Evolutionary conservation across 64 coral and sea anemone genomes (phyloP).

Genomic region (Orbicella faveolata): DNA sequence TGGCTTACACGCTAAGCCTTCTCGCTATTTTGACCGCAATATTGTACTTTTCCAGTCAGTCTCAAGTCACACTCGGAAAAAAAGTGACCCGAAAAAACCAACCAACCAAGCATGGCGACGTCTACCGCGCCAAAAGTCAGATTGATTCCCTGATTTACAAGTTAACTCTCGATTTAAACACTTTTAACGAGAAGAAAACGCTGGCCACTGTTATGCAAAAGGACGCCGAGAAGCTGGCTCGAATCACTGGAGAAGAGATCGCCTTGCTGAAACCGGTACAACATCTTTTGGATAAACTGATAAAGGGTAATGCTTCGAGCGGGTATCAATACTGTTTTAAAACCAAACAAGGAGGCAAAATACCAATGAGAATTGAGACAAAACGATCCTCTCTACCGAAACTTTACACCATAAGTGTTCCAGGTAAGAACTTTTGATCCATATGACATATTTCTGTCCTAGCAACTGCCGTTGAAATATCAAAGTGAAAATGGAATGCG

Average conservation of each 20-base stretch:
- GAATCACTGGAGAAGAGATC: background rate
- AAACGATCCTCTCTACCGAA: background rate
- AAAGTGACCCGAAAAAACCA: background rate
- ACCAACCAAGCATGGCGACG: background rate
- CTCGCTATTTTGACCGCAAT: background rate
- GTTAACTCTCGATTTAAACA: conserved; percentile 3
- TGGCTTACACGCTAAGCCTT: background rate
- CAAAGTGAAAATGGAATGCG: no score
- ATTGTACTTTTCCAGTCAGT: background rate
- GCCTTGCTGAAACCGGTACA: background rate
- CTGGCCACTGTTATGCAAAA: background rate
- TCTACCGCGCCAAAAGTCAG: conserved; percentile 19
- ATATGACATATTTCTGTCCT: no score
- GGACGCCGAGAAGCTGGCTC: background rate
- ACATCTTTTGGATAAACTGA: conserved; percentile 7
- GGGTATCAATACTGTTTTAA: background rate
- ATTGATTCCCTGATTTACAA: conserved; percentile 33
- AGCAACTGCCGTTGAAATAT: no score
- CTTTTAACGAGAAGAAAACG: conserved; percentile 17
- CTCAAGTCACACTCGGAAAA: background rate
- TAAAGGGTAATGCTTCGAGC: background rate
- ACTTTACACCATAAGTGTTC: conserved; percentile 15
- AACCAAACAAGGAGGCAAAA: background rate
- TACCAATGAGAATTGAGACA: background rate
- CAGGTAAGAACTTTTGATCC: background rate